These are phyloP conservation scores for Pantala flavescens DNA, from an alignment of 1,140 invertebrate species.

Conservation along the genomic window DNA sequence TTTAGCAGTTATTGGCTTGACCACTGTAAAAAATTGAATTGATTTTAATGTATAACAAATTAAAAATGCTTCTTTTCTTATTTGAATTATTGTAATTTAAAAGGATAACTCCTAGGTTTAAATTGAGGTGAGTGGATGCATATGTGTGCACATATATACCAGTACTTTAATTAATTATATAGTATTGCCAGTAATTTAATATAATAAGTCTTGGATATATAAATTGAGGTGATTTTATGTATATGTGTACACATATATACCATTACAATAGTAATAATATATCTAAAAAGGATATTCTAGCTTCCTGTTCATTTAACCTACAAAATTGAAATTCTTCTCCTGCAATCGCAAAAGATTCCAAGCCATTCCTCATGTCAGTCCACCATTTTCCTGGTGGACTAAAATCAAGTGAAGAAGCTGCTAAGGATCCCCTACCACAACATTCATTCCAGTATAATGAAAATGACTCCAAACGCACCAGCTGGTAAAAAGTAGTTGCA, in stretches of 20 bases:
- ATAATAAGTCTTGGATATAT: no score
- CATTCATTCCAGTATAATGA: constrained; percentile 66
- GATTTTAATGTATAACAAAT: constrained; percentile 21
- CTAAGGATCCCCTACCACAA: constrained; percentile 30
- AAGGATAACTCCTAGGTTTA: background rate
- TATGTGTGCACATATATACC: no score
- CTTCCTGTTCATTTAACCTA: constrained; percentile 36
- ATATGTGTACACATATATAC: no score
- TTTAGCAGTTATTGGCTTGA: constrained; percentile 64
- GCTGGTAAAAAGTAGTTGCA: constrained; percentile 60
- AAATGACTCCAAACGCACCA: constrained; percentile 63
- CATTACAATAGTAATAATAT: no score
- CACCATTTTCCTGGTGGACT: constrained; percentile 51
- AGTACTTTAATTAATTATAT: no score
- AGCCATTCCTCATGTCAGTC: constrained; percentile 54
- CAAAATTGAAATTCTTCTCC: constrained; percentile 62
- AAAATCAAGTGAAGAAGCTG: constrained; percentile 19
- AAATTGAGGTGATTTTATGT: no score
- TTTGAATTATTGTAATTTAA: no score
- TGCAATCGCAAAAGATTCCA: constrained; percentile 66
- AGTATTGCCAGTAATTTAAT: no score
- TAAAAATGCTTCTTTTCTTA: no score
- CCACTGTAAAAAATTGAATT: constrained; percentile 38
- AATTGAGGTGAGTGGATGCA: no score
- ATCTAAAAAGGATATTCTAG: no score